Percentiles rank a stretch among this genome's conserved stretches.
Conservation (phyloP, 2,113 vertebrate species). For the Macaca fascicularis region T2T-MFA8v1.1 NC_088378.1:165553501-165554000, state of each 20-base stretch:
- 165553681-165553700: not conserved
- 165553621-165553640: not conserved
- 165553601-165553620: not conserved
- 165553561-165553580: not conserved
- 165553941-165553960: no score
- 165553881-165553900: no score
- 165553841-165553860: not conserved
- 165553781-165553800: not conserved
- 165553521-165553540: not conserved
- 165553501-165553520: not conserved
- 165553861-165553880: no score
- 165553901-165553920: no score
- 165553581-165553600: not conserved
- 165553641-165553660: not conserved
- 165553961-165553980: no score
- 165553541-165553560: not conserved
- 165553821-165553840: not conserved
- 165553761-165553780: not conserved
- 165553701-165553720: not conserved
- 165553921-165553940: no score
- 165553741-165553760: no score
- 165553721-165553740: not conserved
- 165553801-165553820: not conserved
- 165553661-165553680: no score
- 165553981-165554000: no score